These are phyloP conservation scores for Drosophila trapezifrons DNA, from an alignment of 1,140 invertebrate genomes.

Conservation along the genomic window DNA sequence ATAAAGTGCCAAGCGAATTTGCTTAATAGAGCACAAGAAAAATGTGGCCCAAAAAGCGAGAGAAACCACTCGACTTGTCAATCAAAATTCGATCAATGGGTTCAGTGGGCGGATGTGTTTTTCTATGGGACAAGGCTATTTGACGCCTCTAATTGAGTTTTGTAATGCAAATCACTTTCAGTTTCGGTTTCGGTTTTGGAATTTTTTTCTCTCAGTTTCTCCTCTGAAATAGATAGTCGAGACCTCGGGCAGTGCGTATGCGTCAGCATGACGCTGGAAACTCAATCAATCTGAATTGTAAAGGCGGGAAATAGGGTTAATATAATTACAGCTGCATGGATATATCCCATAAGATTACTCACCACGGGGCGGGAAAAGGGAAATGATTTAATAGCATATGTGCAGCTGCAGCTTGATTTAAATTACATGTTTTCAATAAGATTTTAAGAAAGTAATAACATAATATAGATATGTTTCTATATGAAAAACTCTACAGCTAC, in stretches of 20 bases:
- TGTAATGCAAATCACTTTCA: slow-evolving; percentile 56
- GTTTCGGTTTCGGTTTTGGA: slow-evolving; percentile 7
- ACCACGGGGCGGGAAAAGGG: not conserved
- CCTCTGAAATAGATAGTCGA: slow-evolving; percentile 38
- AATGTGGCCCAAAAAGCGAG: slow-evolving; percentile 25
- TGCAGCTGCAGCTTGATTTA: not conserved
- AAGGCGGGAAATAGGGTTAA: slow-evolving; percentile 43
- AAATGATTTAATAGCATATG: slow-evolving; percentile 10
- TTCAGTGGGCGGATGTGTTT: slow-evolving; percentile 33
- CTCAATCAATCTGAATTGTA: slow-evolving; percentile 40
- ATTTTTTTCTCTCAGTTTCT: slow-evolving; percentile 27
- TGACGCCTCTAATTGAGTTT: slow-evolving; percentile 55
- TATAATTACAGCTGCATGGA: slow-evolving; percentile 18
- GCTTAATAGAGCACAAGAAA: slow-evolving; percentile 47
- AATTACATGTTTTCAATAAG: slow-evolving; percentile 11
- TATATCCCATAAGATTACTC: slow-evolving; percentile 8
- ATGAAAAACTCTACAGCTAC: too few relatives aligned
- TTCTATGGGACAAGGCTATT: slow-evolving; percentile 51
- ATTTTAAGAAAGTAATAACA: too few relatives aligned
- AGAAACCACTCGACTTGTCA: slow-evolving; percentile 41
- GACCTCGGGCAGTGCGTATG: slow-evolving; percentile 40
- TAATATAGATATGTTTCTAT: too few relatives aligned
- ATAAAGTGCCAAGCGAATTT: slow-evolving; percentile 47
- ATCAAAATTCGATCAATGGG: slow-evolving; percentile 54
- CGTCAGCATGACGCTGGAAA: slow-evolving; percentile 33